Evolutionary conservation across 2,888 invertebrate species (phyloP), one percentile per base, ranked within the genome.

Genomic region (Antheraea assamensis): DNA sequence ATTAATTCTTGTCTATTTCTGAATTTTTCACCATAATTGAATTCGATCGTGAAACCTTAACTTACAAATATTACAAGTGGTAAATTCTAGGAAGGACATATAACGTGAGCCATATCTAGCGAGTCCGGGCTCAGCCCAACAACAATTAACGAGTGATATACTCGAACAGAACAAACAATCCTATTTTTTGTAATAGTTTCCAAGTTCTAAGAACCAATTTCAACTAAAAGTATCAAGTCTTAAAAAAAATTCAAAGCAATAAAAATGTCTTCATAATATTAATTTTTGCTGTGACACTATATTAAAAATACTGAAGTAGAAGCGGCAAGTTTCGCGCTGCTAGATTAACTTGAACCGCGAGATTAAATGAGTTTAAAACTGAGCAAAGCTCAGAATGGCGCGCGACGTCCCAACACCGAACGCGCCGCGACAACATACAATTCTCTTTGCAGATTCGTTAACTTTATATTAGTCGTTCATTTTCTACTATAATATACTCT

Each of bases 311-410:
- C 58, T 24, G 58, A 58, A n/a, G 24, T n/a, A 61, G 15, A 13
- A 61, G 24, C 27, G 61, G 24, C 61, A 27, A 61, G 61, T 61
- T 61, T 27, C 27, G 4, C 27, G 61, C 61, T 24, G 27, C 17
- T 61, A 24, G 27, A 61, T 61, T 24, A 61, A 61, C 27, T 61
- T 61, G 61, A 61, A 61, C 61, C 61, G 61, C 24, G 27, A 61
- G 61, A 61, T 27, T 61, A 61, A 61, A 61, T 27, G 61, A 61
- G 61, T 61, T 61, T 61, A 13, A 24, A 24, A 61, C 27, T 24
- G 13, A 61, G 27, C 27, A 15, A 61, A 61, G 27, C 27, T 61
- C 27, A 15, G 61, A 27, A 58, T 21, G 10, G 21, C 5, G 55
- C 19, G 4, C 19, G 17, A 21, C 55, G 21, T 55, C 55, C 61